A percentile compares a stretch with the other conserved stretches of the same genome.
These are phyloP conservation scores for Bergia sp. DNA, from an alignment of 92 coral and sea anemone species.

Conservation along the genomic window DNA sequence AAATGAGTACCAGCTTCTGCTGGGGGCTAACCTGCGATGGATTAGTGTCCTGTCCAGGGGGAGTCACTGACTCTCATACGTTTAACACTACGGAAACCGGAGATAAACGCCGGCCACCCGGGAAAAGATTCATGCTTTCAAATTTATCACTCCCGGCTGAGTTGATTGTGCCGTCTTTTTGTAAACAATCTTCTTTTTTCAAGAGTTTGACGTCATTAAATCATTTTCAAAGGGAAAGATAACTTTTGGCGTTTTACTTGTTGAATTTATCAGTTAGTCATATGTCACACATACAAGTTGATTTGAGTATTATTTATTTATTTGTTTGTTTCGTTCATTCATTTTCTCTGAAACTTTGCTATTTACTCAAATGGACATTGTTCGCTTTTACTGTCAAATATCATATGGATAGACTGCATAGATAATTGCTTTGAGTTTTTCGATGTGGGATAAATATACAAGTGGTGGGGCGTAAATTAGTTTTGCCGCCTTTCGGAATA, in stretches of 20 bases:
- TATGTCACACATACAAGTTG: background rate
- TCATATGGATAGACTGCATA: too few relatives aligned
- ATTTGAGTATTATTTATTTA: too few relatives aligned
- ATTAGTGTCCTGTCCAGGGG: too few relatives aligned
- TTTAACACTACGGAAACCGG: too few relatives aligned
- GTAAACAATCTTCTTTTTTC: background rate
- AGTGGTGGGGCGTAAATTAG: background rate
- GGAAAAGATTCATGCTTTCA: too few relatives aligned
- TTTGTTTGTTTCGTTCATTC: too few relatives aligned
- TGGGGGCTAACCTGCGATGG: too few relatives aligned
- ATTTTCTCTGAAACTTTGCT: background rate
- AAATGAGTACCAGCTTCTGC: too few relatives aligned
- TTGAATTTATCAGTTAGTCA: too few relatives aligned
- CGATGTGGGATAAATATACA: background rate
- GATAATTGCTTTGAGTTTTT: background rate
- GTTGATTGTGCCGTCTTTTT: background rate
- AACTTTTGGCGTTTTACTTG: background rate
- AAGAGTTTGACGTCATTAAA: background rate
- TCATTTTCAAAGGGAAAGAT: background rate
- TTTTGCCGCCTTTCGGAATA: background rate
- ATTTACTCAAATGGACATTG: background rate
- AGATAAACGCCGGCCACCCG: too few relatives aligned
- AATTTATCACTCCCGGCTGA: too few relatives aligned
- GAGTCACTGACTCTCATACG: too few relatives aligned
- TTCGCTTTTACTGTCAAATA: background rate